phyloP scores from a whole-genome alignment of 2,888 invertebrate species.

The Listrodromus nycthemerus region DNA sequence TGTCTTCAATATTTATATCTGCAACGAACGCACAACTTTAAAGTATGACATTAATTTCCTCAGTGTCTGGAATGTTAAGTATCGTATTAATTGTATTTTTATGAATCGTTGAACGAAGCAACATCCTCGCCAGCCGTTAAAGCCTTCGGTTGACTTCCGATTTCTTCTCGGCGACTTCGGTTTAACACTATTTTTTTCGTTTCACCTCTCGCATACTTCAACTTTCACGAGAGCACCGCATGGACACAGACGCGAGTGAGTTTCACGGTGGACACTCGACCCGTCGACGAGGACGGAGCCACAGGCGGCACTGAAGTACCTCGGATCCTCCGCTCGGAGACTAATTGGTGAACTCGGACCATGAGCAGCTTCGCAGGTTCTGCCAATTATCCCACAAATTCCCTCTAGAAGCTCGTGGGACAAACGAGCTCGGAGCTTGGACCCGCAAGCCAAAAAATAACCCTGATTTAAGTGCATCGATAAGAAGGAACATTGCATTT shows the following conservation, averaged over 20 bases:
- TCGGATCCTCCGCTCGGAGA: slow-evolving; percentile 51
- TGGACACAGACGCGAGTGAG: slow-evolving; percentile 11
- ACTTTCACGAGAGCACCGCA: slow-evolving; percentile 26
- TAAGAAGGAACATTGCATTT: neutral
- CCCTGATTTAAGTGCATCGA: neutral
- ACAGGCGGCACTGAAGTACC: slow-evolving; percentile 51
- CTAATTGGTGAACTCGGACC: slow-evolving; percentile 63
- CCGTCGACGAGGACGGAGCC: slow-evolving; percentile 29
- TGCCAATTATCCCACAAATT: slow-evolving; percentile 60
- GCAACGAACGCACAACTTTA: too few relatives aligned
- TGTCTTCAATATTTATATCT: too few relatives aligned
- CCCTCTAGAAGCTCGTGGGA: neutral
- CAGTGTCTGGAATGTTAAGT: too few relatives aligned
- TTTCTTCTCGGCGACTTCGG: slow-evolving; percentile 37
- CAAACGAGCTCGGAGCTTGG: slow-evolving; percentile 43
- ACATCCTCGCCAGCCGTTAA: neutral
- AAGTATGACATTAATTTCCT: too few relatives aligned
- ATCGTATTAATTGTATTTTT: too few relatives aligned
- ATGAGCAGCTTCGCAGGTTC: slow-evolving; percentile 55
- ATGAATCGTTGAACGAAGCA: neutral
- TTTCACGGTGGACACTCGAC: slow-evolving; percentile 38
- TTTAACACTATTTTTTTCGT: neutral
- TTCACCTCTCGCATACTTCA: slow-evolving; percentile 19
- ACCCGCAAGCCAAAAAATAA: slow-evolving; percentile 13
- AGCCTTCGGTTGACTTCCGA: slow-evolving; percentile 43